Conservation (phyloP, 1,140 invertebrate genomes). For the Procambarus virginalis region DNA sequence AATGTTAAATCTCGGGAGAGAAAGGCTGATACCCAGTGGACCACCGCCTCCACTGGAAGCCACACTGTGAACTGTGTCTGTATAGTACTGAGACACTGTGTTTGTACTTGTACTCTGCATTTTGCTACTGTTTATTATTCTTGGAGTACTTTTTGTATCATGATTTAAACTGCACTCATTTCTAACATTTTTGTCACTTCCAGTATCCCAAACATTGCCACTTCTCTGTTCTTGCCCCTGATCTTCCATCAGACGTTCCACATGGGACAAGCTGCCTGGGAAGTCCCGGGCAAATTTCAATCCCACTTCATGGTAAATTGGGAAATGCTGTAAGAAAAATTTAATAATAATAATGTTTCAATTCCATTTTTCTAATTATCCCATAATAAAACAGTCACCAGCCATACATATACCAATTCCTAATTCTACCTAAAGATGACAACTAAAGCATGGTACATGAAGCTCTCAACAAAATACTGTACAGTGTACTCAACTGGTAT, state of each 20-base stretch:
- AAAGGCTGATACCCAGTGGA: constrained; percentile 12
- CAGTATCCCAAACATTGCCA: not conserved
- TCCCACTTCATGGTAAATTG: constrained; percentile 78
- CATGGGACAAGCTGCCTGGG: constrained; percentile 76
- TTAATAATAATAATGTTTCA: not conserved
- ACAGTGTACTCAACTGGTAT: too few species aligned
- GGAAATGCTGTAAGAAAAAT: constrained; percentile 61
- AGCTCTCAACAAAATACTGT: too few species aligned
- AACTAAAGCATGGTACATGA: too few species aligned
- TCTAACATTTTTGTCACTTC: not conserved
- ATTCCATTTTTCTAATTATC: too few species aligned
- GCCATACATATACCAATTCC: too few species aligned
- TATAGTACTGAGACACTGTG: not conserved
- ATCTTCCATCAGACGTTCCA: constrained; percentile 50
- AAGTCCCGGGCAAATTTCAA: constrained; percentile 87
- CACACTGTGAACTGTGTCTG: not conserved
- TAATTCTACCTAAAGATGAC: too few species aligned
- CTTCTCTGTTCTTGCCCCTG: not conserved
- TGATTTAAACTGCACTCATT: not conserved
- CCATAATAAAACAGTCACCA: too few species aligned
- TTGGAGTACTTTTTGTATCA: not conserved
- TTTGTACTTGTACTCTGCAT: not conserved
- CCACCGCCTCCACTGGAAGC: not conserved
- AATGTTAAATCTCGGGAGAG: constrained; percentile 36
- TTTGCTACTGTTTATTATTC: not conserved